phyloP scores from a whole-genome alignment of 2,888 invertebrate genomes.

The Lacanobia oleracea region DNA sequence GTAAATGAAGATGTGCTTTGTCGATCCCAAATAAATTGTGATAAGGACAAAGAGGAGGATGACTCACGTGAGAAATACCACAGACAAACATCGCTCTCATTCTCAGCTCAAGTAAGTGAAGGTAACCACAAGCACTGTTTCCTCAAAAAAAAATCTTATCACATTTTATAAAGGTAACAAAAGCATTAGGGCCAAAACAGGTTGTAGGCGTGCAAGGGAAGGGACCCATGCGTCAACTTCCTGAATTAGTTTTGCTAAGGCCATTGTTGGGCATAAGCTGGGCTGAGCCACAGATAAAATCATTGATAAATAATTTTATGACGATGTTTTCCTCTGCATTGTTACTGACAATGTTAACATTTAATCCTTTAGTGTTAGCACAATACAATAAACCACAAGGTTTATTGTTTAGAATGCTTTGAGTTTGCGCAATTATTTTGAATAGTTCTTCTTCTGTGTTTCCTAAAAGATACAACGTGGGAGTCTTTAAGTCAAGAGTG shows the following conservation, averaged over 20 bases:
- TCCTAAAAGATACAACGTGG: no score
- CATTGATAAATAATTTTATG: slow-evolving; percentile 70
- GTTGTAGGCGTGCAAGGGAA: slow-evolving; percentile 69
- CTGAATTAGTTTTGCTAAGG: slow-evolving; percentile 73
- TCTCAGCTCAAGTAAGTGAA: background rate
- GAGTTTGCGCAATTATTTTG: slow-evolving; percentile 47
- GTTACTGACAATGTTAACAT: slow-evolving; percentile 49
- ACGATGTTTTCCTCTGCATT: slow-evolving; percentile 62
- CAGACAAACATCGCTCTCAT: background rate
- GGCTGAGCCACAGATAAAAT: slow-evolving; percentile 79
- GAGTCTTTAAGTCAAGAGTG: no score
- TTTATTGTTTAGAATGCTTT: slow-evolving; percentile 16
- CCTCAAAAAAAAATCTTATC: slow-evolving; percentile 68
- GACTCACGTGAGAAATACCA: background rate
- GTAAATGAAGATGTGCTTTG: background rate
- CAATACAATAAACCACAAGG: no score
- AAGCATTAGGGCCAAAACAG: slow-evolving; percentile 74
- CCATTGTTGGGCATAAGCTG: slow-evolving; percentile 74
- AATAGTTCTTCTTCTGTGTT: no score
- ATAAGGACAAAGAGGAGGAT: background rate
- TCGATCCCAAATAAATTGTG: background rate
- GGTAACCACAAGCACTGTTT: slow-evolving; percentile 23
- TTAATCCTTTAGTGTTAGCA: slow-evolving; percentile 56
- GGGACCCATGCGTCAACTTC: slow-evolving; percentile 85
- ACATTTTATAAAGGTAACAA: slow-evolving; percentile 79